A percentile compares a stretch with the other conserved stretches of the same genome.
Evolutionary conservation across 2,888 invertebrate genomes (phyloP).

Genomic region (Rhamnusium bicolor): DNA sequence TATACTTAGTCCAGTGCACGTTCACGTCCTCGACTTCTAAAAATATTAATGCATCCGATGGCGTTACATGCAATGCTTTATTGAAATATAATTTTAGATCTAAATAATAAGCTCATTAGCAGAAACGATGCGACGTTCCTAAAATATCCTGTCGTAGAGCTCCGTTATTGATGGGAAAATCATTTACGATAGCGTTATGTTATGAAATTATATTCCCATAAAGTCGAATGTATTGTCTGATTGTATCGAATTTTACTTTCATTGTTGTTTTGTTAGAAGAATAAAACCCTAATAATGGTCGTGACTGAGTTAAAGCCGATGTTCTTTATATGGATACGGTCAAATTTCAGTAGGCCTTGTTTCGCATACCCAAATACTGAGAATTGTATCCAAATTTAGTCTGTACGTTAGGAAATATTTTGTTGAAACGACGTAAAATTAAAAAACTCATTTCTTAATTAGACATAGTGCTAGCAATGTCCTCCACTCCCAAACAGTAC

Average conservation of each 20-base stretch:
- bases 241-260: not conserved
- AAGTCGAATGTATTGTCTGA: not conserved
- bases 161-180: not conserved
- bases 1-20: too few relatives aligned
- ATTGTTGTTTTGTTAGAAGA: not conserved
- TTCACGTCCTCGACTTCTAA: too few relatives aligned
- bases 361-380: not conserved
- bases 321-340: not conserved
- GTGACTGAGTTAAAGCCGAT: not conserved
- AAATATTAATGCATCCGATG: too few relatives aligned
- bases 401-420: too few relatives aligned
- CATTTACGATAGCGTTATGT: not conserved
- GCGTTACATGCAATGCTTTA: too few relatives aligned
- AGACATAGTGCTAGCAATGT: too few relatives aligned
- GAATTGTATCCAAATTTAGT: too few relatives aligned
- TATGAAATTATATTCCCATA: not conserved
- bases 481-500: too few relatives aligned
- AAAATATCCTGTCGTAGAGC: too few relatives aligned
- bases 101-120: not conserved
- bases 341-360: not conserved
- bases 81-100: not conserved
- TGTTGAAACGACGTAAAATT: too few relatives aligned
- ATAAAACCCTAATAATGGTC: not conserved
- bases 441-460: too few relatives aligned
- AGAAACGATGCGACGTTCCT: too few relatives aligned